phyloP scores from a whole-genome alignment of 1,140 invertebrate genomes.

The Himalopsyche phryganea region DNA sequence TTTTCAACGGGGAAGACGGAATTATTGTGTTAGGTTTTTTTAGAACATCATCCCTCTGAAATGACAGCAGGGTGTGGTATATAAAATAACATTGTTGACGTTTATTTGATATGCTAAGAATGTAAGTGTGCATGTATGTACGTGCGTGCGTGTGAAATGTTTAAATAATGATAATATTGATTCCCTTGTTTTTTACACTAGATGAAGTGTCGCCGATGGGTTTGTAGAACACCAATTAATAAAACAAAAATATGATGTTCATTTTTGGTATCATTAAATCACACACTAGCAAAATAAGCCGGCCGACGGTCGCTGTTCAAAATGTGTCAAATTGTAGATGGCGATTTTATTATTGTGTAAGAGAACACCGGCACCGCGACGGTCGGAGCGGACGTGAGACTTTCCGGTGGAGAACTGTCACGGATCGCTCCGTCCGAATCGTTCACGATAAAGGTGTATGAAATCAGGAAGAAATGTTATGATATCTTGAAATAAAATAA shows the following conservation, averaged over 20 bases:
- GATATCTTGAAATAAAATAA: conserved; percentile 32
- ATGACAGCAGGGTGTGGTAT: not conserved
- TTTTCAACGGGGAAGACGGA: no score
- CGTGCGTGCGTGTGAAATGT: not conserved
- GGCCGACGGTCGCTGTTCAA: not conserved
- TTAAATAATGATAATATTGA: not conserved
- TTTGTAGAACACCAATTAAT: conserved; percentile 17
- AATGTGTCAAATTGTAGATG: not conserved
- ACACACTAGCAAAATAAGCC: not conserved
- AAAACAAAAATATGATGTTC: not conserved
- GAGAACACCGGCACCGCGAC: not conserved
- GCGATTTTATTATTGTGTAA: conserved; percentile 3
- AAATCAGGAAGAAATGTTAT: conserved; percentile 26
- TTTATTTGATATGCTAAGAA: not conserved
- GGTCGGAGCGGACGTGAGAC: no score
- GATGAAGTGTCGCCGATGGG: conserved; percentile 7
- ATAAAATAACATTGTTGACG: conserved; percentile 2
- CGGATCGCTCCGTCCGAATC: not conserved
- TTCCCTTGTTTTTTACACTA: conserved; percentile 14
- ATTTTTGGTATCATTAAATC: conserved; percentile 7
- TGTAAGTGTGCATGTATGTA: not conserved
- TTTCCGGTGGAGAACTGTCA: not conserved
- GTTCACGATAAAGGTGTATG: conserved; percentile 17
- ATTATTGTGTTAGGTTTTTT: no score
- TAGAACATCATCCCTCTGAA: no score